These are phyloP conservation scores for Rhodophaea formosa DNA, from an alignment of 2,888 invertebrate genomes.

Conservation along the genomic window DNA sequence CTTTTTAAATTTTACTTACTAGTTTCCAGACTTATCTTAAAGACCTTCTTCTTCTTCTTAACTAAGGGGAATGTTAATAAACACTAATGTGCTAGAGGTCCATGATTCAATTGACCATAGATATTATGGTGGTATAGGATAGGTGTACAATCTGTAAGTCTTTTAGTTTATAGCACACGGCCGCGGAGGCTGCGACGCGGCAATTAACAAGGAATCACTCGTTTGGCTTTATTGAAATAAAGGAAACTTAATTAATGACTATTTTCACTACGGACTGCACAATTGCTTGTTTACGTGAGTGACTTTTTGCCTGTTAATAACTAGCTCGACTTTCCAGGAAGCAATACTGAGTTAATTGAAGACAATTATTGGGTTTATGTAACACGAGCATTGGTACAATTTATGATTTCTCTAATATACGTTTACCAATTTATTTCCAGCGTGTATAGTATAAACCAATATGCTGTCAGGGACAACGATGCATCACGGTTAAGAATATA, in stretches of 20 bases:
- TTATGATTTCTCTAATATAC: no score
- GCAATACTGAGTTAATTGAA: conserved; percentile 37
- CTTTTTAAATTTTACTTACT: no score
- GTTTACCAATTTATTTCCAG: no score
- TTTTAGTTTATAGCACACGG: not conserved
- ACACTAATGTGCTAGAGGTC: no score
- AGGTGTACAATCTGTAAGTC: not conserved
- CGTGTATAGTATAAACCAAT: no score
- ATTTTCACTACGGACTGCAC: conserved; percentile 22
- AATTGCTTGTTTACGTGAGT: conserved; percentile 30
- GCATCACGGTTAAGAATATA: no score
- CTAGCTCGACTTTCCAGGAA: conserved; percentile 24
- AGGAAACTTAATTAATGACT: conserved; percentile 58
- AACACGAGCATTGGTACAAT: not conserved
- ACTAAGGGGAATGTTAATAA: no score
- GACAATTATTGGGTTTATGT: conserved; percentile 1
- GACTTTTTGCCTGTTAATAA: conserved; percentile 14
- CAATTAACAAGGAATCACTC: conserved; percentile 71
- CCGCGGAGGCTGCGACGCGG: conserved; percentile 55
- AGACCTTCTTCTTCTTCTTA: no score
- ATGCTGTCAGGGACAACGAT: no score
- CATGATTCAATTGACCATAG: no score
- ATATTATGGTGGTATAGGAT: not conserved
- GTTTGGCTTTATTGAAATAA: conserved; percentile 63
- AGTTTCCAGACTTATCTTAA: no score